Evolutionary conservation across 1,140 invertebrate genomes (phyloP), one percentile per base, ranked within the genome.

Genomic region (Bombus impatiens): DNA sequence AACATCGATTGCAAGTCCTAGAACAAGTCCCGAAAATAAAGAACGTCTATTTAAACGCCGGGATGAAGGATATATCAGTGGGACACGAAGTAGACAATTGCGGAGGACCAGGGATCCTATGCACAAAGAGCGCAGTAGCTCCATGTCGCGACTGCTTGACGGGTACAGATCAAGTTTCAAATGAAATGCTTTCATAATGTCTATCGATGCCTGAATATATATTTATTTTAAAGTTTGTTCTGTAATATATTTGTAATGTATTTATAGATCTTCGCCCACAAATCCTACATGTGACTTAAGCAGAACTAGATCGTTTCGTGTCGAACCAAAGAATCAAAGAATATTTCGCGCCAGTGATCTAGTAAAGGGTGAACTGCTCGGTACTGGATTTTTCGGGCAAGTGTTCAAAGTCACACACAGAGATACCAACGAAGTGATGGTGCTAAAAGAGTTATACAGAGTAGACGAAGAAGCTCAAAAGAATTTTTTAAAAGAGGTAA

Each of bases 381-480:
- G 98, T 15, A 97, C 98, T 93, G 98, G 98, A 37, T 99, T 99
- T 95, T 99, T 99, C 94, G 98, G 98, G 3, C 98, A 98, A 94
- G 97, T 98, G 28, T 98, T 97, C 93, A 98, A 98, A 95, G 98
- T 99, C 37, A 99, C 98, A 5, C 98, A 99, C 94, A 96, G 97
- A 80, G 97, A 98, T 86, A 99, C 98, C 0, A 97, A 97, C 80
- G 98, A 99, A 95, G 97, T 99, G 28, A 99, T 99, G 98, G 98
- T 99, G 75, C 96, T 99, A 28, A 99, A 99, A 93, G 98, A 99
- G 93, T 96, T 99, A 84, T 98, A 98, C 94, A 96, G 98, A 78
- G 98, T 99, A 40, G 98, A 99, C 93, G 98, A 99, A 94, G 98
- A 98, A 93, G 98, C 98, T 1, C 98, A 99, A 92, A 97, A 98